Evolutionary conservation across 2,888 invertebrate genomes (phyloP), one percentile per base, ranked within the genome.

Genomic region (Serrognathus titanus): DNA sequence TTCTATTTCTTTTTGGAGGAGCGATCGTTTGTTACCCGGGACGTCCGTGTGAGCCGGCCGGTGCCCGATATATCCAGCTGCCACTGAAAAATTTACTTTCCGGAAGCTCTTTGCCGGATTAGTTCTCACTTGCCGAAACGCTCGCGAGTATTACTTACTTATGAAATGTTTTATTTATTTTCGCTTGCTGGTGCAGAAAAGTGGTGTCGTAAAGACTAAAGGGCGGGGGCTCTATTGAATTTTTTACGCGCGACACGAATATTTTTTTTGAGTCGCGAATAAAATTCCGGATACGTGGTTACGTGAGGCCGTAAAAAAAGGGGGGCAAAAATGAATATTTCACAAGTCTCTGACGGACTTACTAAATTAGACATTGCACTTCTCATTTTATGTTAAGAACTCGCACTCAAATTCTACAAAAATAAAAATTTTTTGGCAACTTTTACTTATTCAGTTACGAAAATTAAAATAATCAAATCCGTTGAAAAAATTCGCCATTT

Each of bases 21-120:
- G 43, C 43, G 43, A 43, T 43, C 43, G 43, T 43, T 43, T 43
- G 43, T 43, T 43, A 43, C 43, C n/a, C 43, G 4, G 12, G 43
- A 43, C 43, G 43, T 43, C 43, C 43, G 43, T 43, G 43, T 43
- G 43, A 43, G 43, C 43, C 43, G 43, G 43, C 43, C 43, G 43
- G 39, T 39, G 39, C 43, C 20, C 16, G 43, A 43, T 43, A 43
- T 40, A 40, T 43, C 13, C 9, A 13, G 16, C n/a, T 16, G n/a
- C 43, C 9, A 11, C 12, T 10, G 16, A 16, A 43, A 43, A 43
- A 16, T 43, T 43, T 16, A 13, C 20, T 43, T 43, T 43, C 13
- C 43, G 13, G 12, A 16, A 43, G 43, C 43, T 43, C 43, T 43
- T 20, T 43, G 13, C 43, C 43, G 43, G 43, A 43, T 43, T 43